Conservation (phyloP, 2,113 vertebrate species). For the Brienomyrus longianalis region DNA sequence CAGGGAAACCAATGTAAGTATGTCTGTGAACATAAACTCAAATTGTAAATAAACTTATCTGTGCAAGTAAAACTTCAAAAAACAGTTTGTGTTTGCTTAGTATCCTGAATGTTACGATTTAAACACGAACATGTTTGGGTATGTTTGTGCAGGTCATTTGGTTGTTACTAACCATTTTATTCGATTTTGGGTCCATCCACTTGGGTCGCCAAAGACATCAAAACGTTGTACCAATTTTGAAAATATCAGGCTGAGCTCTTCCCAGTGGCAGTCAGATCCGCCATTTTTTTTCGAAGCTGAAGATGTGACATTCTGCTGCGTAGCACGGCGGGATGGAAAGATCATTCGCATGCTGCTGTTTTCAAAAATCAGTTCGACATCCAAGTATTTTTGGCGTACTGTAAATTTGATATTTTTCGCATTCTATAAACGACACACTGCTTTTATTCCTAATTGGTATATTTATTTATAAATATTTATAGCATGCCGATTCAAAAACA, state of each 20-base stretch:
- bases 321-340: neutral
- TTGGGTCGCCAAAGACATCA: neutral
- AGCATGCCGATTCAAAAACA: neutral
- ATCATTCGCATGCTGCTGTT: neutral
- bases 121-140: neutral
- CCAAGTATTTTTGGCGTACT: neutral
- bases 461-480: too few relatives aligned
- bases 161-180: neutral
- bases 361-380: neutral
- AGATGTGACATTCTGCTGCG: rapidly evolving
- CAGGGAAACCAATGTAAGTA: neutral
- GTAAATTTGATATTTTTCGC: neutral
- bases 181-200: neutral
- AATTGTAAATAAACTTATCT: too few relatives aligned
- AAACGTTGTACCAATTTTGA: neutral
- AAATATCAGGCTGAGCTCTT: neutral
- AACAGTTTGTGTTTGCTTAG: too few relatives aligned
- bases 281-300: too few relatives aligned
- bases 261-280: neutral
- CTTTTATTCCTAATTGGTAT: neutral
- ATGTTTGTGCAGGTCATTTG: neutral
- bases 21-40: neutral
- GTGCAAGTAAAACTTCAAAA: too few relatives aligned
- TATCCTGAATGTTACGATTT: neutral
- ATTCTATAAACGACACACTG: neutral